Conservation (phyloP, 2,888 invertebrate species). For the Archips crataeganus region DNA sequence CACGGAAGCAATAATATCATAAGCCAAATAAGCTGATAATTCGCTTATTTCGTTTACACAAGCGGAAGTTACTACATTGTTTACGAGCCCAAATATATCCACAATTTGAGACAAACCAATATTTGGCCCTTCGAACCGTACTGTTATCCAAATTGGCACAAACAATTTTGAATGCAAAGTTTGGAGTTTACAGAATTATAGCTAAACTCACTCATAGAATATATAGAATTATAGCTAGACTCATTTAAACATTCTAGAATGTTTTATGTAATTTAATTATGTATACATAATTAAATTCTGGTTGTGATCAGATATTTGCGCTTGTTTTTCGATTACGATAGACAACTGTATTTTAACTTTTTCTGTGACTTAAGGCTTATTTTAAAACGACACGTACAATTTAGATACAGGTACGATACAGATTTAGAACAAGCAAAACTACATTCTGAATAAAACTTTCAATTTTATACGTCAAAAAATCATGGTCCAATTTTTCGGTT, state of each 20-base stretch:
- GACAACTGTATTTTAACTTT: too few relatives aligned
- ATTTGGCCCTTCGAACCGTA: slow-evolving; percentile 28
- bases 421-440: too few relatives aligned
- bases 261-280: too few relatives aligned
- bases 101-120: slow-evolving; percentile 30
- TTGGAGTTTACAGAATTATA: slow-evolving; percentile 10
- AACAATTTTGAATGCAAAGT: slow-evolving; percentile 29
- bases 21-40: slow-evolving; percentile 8
- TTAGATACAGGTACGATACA: too few relatives aligned
- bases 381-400: too few relatives aligned
- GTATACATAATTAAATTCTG: slow-evolving; percentile 26
- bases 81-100: slow-evolving; percentile 20
- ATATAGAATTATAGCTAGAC: too few relatives aligned
- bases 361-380: too few relatives aligned
- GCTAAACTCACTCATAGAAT: too few relatives aligned
- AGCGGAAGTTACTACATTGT: not conserved
- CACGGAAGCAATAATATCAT: slow-evolving; percentile 3
- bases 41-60: slow-evolving; percentile 10
- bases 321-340: not conserved
- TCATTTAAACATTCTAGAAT: too few relatives aligned
- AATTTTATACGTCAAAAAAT: too few relatives aligned
- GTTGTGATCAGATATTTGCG: not conserved
- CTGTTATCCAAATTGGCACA: slow-evolving; percentile 19
- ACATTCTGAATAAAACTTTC: too few relatives aligned
- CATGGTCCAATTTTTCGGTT: too few relatives aligned